Conservation (phyloP, 2,113 vertebrate species). For the Zosterops hypoxanthus region DNA sequence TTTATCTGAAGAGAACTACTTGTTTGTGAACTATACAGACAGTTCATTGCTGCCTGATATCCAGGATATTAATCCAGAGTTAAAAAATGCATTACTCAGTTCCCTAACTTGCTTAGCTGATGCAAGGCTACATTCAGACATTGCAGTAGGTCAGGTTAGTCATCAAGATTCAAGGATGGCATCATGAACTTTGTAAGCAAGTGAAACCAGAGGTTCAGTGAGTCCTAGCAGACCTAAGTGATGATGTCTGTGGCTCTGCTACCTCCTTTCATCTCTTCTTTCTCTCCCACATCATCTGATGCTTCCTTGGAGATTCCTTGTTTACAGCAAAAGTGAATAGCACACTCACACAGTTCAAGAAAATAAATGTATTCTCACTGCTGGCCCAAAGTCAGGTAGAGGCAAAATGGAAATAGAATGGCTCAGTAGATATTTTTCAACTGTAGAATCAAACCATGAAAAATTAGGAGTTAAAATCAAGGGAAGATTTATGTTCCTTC, state of each 20-base stretch:
- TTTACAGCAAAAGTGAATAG: background rate
- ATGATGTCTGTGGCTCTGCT: background rate
- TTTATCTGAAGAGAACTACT: background rate
- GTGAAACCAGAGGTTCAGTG: background rate
- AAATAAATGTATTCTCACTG: background rate
- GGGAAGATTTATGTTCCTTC: background rate
- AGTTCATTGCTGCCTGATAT: background rate
- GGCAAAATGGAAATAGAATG: background rate
- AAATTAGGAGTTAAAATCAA: background rate
- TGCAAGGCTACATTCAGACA: rapidly evolving
- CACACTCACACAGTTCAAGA: background rate
- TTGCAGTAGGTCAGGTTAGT: background rate
- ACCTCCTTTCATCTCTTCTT: background rate
- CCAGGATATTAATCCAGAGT: background rate
- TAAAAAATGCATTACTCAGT: background rate
- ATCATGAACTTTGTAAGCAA: background rate
- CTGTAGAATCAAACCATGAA: background rate
- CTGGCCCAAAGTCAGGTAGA: background rate
- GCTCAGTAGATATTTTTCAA: background rate
- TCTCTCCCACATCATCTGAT: background rate
- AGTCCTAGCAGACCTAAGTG: background rate
- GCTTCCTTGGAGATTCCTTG: background rate
- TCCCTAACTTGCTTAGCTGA: background rate
- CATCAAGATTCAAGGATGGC: background rate
- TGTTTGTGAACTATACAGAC: background rate